Evolutionary conservation across 2,113 vertebrate genomes (phyloP).

Genomic region (Pelecanoides urinatrix): DNA sequence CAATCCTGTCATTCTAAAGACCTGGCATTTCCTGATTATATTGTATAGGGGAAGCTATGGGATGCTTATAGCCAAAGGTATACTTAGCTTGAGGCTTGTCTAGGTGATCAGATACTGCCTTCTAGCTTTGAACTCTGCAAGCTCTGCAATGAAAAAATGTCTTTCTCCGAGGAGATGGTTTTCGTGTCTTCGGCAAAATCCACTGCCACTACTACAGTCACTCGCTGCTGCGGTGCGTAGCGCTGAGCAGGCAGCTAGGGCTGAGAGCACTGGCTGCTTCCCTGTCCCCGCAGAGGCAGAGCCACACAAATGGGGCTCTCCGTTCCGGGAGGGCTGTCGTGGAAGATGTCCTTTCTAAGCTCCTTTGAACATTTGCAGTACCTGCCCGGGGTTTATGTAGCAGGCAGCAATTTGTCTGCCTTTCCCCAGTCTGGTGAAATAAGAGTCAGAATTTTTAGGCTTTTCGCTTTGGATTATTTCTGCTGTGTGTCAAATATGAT

Average conservation of each 20-base stretch:
- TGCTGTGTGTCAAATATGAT: not conserved
- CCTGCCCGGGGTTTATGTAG: not conserved
- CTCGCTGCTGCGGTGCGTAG: rapidly evolving
- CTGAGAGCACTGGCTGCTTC: not conserved
- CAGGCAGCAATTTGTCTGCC: not conserved
- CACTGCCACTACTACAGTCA: not conserved
- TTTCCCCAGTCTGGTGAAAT: not conserved
- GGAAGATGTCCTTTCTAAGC: not conserved
- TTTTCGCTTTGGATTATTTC: not conserved
- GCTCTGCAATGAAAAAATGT: not conserved
- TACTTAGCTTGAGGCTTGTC: not conserved
- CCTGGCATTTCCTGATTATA: not conserved
- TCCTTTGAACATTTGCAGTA: not conserved
- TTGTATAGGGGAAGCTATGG: not conserved
- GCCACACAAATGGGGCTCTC: not conserved
- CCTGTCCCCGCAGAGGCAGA: rapidly evolving
- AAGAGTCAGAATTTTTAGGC: not conserved
- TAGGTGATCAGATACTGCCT: not conserved
- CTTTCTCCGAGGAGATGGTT: not conserved
- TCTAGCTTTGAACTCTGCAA: not conserved
- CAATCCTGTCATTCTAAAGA: not conserved
- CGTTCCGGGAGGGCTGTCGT: not conserved
- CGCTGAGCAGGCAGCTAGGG: not conserved
- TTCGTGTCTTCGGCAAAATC: not conserved
- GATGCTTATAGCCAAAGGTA: not conserved